phyloP scores from a whole-genome alignment of 2,888 invertebrate species.

The Andrena fulva region DNA sequence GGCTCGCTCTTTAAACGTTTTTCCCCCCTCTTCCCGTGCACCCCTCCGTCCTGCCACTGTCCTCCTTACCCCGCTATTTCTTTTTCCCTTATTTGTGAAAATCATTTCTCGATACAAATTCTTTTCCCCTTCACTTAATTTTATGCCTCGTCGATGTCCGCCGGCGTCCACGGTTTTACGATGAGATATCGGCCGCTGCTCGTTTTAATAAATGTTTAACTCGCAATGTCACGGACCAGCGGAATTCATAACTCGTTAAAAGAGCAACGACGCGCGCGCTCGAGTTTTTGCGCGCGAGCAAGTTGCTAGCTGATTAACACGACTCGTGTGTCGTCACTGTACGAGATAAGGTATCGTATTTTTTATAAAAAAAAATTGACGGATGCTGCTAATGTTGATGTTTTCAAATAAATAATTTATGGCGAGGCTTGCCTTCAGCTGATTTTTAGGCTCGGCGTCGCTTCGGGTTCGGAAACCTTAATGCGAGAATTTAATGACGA shows the following conservation, averaged over 20 bases:
- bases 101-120: constrained; percentile 9
- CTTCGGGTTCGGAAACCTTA: too few relatives aligned
- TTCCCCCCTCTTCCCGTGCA: background rate
- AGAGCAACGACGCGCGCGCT: constrained; percentile 1
- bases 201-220: constrained; percentile 36
- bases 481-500: background rate
- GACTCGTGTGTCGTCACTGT: background rate
- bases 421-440: too few relatives aligned
- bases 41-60: background rate
- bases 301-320: background rate
- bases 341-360: background rate
- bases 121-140: background rate
- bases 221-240: constrained; percentile 2
- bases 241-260: constrained; percentile 51
- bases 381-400: too few relatives aligned
- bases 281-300: constrained; percentile 29
- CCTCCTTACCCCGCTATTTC: background rate
- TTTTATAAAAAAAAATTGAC: too few relatives aligned
- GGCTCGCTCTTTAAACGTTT: constrained; percentile 38
- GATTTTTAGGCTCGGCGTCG: too few relatives aligned
- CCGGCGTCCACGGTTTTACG: constrained; percentile 13
- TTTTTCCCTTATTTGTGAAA: constrained; percentile 23
- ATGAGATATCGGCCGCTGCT: background rate
- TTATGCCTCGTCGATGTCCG: constrained; percentile 3
- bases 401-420: too few relatives aligned